Evolutionary conservation across 1,140 invertebrate genomes (phyloP), one percentile per base, ranked within the genome.

Genomic region (Ylistrum balloti): DNA sequence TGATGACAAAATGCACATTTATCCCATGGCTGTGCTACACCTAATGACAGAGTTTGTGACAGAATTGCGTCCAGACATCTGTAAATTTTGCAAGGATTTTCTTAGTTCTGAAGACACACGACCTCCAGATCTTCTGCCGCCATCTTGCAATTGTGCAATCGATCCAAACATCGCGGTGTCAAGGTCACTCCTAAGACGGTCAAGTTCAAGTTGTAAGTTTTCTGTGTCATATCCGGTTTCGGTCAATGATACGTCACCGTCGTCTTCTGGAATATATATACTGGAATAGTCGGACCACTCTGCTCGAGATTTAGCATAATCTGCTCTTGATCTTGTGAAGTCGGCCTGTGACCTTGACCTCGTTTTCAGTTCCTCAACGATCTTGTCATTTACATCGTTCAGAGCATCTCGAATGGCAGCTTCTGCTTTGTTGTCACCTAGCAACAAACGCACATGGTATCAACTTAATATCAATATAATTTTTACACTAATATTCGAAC

Each of bases 341-440:
- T 88, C 90, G 33, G 34, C 33, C 38, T 88, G 87, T 91, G 87
- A 88, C 86, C 90, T 85, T 28, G 56, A 74, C 56, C 56, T 74
- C 56, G 34, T 87, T 88, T 88, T 86, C 17, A 91, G 48, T 88
- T 92, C 91, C 34, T 91, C 90, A 0, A 91, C 56, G 38, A 92
- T 92, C 22, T 88, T 87, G 22, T 90, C 45, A 56, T 94, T 94
- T 9, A 94, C 91, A 85, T 94, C 94, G 17, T 94, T 91, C 15
- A 94, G 20, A 17, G 94, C 94, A 74, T 92, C 93, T n/a, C 92
- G 91, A 33, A 94, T 94, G 1, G 94, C 93, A n/a, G 85, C 88
- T 41, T 94, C 93, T 0, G 94, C 93, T 86, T 90, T 90, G 45
- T 38, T 90, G 91, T 94, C 94, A 34, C 92, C 93, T 92, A 90